phyloP scores from a whole-genome alignment of 2,113 vertebrate genomes.

The Phasianus colchicus region DNA sequence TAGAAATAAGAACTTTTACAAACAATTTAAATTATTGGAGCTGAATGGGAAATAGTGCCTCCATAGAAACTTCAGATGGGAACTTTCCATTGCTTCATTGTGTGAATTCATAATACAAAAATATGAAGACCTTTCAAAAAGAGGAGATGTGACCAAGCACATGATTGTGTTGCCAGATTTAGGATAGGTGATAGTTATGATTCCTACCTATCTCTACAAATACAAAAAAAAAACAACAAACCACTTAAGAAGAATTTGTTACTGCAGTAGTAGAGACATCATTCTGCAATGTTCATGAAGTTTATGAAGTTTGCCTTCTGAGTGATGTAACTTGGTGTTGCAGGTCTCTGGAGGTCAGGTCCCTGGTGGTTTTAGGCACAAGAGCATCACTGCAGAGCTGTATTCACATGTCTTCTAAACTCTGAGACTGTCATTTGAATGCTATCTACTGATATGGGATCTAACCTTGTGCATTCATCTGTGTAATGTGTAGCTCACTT shows the following conservation, averaged over 20 bases:
- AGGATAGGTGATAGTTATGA: neutral
- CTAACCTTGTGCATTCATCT: neutral
- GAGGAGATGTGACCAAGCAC: neutral
- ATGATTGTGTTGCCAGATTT: neutral
- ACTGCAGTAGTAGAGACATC: neutral
- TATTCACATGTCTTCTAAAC: neutral
- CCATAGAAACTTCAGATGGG: neutral
- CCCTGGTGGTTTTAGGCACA: neutral
- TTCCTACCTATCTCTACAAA: neutral
- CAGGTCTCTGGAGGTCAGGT: accelerated
- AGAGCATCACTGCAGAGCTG: neutral
- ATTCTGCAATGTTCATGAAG: neutral
- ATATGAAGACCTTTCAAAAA: neutral
- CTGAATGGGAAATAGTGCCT: neutral
- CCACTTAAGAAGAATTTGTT: neutral
- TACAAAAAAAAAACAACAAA: neutral
- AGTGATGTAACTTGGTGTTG: neutral
- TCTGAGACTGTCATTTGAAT: neutral
- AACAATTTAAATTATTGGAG: neutral
- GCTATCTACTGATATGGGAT: neutral
- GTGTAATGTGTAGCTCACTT: neutral
- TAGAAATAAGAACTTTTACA: neutral
- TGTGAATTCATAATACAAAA: neutral
- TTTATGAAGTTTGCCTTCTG: neutral
- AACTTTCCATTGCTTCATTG: neutral